A percentile compares a stretch with the other conserved stretches of the same genome.
Conservation (phyloP, 1,140 invertebrate genomes). For the Chironomus striatipennis region DNA sequence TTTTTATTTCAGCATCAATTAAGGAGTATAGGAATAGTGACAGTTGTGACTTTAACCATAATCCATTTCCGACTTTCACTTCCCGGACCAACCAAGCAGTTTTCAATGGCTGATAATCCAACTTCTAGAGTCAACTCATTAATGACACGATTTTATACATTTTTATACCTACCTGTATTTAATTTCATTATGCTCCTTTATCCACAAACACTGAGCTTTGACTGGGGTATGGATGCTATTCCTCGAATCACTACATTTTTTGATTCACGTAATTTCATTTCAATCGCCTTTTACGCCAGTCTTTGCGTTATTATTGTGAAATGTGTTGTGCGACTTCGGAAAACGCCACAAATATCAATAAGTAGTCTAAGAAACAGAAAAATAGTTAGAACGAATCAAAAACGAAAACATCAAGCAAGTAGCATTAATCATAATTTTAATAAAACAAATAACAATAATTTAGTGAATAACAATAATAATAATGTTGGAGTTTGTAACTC, state of each 20-base stretch:
- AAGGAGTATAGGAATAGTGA: conserved; percentile 54
- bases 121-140: conserved; percentile 65
- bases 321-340: conserved; percentile 40
- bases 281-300: conserved; percentile 59
- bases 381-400: conserved; percentile 6
- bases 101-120: conserved; percentile 85
- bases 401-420: background rate
- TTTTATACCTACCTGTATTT: conserved; percentile 77
- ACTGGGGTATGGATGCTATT: conserved; percentile 93
- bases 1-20: conserved; percentile 53
- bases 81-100: conserved; percentile 58
- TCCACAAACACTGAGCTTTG: conserved; percentile 78
- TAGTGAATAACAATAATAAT: background rate
- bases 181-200: conserved; percentile 75
- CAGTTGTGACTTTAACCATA: conserved; percentile 46
- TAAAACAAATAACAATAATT: background rate
- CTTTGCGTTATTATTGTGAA: conserved; percentile 34
- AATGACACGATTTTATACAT: conserved; percentile 69
- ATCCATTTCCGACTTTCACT: conserved; percentile 53
- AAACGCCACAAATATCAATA: conserved; percentile 29
- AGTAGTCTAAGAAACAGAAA: background rate
- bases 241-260: conserved; percentile 62
- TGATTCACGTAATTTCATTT: conserved; percentile 66
- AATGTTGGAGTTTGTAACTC: too few species aligned
- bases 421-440: background rate